Evolutionary conservation across 2,797 vertebrate genomes (phyloP), one percentile per base, ranked within the genome.

Genomic region (Cossypha heuglini): DNA sequence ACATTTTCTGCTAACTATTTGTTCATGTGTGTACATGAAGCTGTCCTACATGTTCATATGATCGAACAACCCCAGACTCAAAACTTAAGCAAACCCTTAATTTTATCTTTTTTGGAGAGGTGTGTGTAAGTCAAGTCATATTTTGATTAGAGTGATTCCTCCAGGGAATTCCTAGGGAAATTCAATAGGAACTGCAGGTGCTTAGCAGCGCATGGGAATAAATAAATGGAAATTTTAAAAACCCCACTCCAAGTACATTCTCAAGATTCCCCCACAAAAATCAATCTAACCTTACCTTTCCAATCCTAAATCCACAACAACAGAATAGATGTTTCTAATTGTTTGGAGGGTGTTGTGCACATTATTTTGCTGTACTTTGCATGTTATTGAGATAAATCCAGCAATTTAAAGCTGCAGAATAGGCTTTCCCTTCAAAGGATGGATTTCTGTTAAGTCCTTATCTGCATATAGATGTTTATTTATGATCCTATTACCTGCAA

Each of bases 381-480:
- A 78, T 49, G 48, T 59, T 85, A 88, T 0, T 64, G 77, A 90
- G 66, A 92, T 63, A 95, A 90, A 95, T 59, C 79, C 86, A 90
- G 88, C 80, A 84, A 93, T 93, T 92, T 81, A 84, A 89, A 94
- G 63, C 35, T 76, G 77, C 80, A 94, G 43, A 84, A 66, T 26
- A 92, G 33, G 83, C 63, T 76, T 82, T 95, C 25, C 24, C 24
- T 92, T 78, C 83, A 82, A 76, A 40, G 31, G 42, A 71, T 24
- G 71, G 86, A 92, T 87, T 93, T 94, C 67, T 94, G 35, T 71
- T 89, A 91, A 88, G 63, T 63, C 74, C 71, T 92, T 91, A 92
- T 95, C 94, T 94, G 83, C 90, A 93, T 82, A 89, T 3, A 91
- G 80, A 95, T 94, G 86, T 94, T 94, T 96, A 93, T 95, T 97